Percentiles rank a stretch among this genome's conserved stretches.
Evolutionary conservation across 2,888 invertebrate species (phyloP).

Genomic region (Dyspetes luteomarginatus): DNA sequence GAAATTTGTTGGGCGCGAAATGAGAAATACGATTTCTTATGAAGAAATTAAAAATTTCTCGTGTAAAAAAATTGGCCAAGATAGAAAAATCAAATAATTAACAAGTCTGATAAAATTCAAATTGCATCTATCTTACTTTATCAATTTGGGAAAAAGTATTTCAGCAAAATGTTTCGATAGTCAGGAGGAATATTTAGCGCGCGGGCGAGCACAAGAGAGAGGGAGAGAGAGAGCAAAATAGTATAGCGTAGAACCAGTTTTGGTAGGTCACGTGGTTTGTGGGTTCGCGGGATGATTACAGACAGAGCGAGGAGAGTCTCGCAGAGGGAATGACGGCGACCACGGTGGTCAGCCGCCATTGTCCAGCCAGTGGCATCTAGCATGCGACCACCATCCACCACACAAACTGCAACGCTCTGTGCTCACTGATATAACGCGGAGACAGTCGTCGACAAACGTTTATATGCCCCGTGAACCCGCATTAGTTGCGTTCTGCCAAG

Average conservation of each 20-base stretch:
- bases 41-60: too few relatives aligned
- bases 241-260: conserved; percentile 69
- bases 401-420: conserved; percentile 32
- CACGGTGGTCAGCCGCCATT: conserved; percentile 60
- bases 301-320: conserved; percentile 41
- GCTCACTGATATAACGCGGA: conserved; percentile 27
- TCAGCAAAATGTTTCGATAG: not conserved
- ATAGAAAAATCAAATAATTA: too few relatives aligned
- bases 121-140: too few relatives aligned
- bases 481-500: conserved; percentile 5
- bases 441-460: not conserved
- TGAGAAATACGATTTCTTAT: too few relatives aligned
- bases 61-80: too few relatives aligned
- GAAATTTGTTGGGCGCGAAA: too few relatives aligned
- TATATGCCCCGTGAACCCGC: conserved; percentile 6
- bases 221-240: not conserved
- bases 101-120: too few relatives aligned
- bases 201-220: conserved; percentile 19
- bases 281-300: conserved; percentile 68
- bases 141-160: too few relatives aligned
- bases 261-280: conserved; percentile 72
- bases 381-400: conserved; percentile 42
- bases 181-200: conserved; percentile 6
- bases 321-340: conserved; percentile 33
- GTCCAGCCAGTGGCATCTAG: conserved; percentile 51